Percentiles rank a stretch among this genome's conserved stretches.
Conservation (phyloP, 2,797 vertebrate species). For the Coregonus suidteri region DNA sequence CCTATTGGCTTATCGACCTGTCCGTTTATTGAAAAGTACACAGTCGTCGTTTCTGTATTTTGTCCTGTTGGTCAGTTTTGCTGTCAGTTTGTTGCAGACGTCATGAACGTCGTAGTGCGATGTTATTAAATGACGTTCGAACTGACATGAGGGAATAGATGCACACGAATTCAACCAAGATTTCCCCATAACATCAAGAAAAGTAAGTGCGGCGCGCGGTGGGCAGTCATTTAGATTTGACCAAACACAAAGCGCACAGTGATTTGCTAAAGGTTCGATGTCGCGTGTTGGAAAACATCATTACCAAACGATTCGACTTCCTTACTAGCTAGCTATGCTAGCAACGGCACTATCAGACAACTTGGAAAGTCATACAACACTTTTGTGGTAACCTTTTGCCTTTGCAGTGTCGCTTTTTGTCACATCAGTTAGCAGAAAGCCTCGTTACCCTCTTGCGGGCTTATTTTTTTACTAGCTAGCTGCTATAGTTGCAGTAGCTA, state of each 20-base stretch:
- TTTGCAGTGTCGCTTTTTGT: background rate
- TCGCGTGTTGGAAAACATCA: background rate
- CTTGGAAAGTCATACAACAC: background rate
- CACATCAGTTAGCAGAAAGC: background rate
- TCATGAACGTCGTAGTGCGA: conserved; percentile 57
- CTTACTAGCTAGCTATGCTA: background rate
- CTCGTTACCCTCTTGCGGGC: background rate
- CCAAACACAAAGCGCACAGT: background rate
- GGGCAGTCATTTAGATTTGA: background rate
- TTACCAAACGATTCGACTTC: background rate
- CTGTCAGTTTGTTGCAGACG: conserved; percentile 56
- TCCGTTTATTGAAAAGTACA: conserved; percentile 35
- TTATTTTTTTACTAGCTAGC: background rate
- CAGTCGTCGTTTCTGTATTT: background rate
- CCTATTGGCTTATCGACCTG: conserved; percentile 56
- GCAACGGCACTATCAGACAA: background rate
- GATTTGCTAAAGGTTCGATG: background rate
- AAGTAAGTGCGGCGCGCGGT: background rate
- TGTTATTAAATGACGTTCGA: conserved; percentile 41
- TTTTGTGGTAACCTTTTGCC: background rate
- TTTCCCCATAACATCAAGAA: background rate
- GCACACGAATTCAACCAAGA: background rate
- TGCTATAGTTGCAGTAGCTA: background rate
- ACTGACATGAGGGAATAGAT: conserved; percentile 1
- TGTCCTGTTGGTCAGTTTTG: conserved; percentile 54